phyloP scores from a whole-genome alignment of 2,888 invertebrate species.

The Ceraclea dissimilis region DNA sequence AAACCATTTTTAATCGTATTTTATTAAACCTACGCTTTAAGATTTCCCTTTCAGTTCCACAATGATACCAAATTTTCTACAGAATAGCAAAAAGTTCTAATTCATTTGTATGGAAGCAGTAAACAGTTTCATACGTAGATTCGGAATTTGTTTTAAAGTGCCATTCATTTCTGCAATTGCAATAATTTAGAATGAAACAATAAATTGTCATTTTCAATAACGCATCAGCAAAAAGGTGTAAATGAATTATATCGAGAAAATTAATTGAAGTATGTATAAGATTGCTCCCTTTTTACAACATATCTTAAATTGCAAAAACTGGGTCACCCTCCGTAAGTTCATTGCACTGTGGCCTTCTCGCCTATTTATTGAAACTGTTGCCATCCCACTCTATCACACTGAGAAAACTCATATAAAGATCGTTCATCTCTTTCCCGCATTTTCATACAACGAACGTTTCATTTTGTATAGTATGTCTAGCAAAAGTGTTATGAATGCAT shows the following conservation, averaged over 20 bases:
- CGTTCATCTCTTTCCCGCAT: neutral
- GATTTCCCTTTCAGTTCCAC: no score
- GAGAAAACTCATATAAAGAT: slow-evolving; percentile 10
- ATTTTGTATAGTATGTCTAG: neutral
- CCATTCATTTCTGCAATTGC: no score
- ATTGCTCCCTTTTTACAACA: neutral
- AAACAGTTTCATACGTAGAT: no score
- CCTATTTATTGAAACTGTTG: slow-evolving; percentile 31
- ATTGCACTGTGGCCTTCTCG: slow-evolving; percentile 54
- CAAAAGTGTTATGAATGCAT: neutral
- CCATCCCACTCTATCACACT: slow-evolving; percentile 33
- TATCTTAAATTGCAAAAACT: slow-evolving; percentile 28
- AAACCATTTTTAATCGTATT: neutral
- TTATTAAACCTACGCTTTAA: no score
- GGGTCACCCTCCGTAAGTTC: slow-evolving; percentile 48
- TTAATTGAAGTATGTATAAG: no score
- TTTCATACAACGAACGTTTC: neutral
- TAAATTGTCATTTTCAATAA: no score
- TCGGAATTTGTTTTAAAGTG: no score
- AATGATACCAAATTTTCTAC: no score
- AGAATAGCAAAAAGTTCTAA: neutral
- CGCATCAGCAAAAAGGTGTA: no score
- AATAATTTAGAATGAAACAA: no score
- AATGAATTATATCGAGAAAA: no score
- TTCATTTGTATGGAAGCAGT: neutral